Evolutionary conservation across 2,113 vertebrate genomes (phyloP), one percentile per base, ranked within the genome.

Genomic region (Edolisoma coerulescens): DNA sequence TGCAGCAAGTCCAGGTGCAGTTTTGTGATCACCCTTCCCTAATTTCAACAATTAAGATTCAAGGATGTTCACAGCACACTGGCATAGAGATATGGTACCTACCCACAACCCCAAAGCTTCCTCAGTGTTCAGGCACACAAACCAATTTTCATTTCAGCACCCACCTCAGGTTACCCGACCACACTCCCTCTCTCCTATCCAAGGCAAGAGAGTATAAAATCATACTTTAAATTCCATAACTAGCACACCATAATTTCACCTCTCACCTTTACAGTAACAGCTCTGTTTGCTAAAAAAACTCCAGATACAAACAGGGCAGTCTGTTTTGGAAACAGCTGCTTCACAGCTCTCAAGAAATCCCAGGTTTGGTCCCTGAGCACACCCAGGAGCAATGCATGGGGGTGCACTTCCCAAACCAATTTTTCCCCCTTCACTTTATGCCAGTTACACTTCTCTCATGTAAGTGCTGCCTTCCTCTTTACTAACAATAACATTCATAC

Each of bases 281-380:
- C 22, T 76, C 52, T 45, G 13, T 60, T 89, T 10, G 9, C 50
- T 63, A 24, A 11, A 79, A 64, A 82, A 59, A 21, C n/a, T 54
- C 54, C 12, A 54, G 49, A 59, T 10, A 49, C 0, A 3, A 91
- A 52, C 33, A 33, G 37, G 41, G 30, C 10, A 49, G n/a, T 7
- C 21, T 3, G 8, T 63, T 95, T 79, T 61, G 60, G 64, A 69
- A 93, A 76, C 8, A 28, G 54, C 33, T 42, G 6, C 6, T 89
- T 26, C 33, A 47, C 18, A 81, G 28, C 14, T 32, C 63, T 39
- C 56, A 78, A 33, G 67, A 69, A 90, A 69, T 16, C 22, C 41
- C 32, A 11, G 20, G 0, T 1, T 2, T 41, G 9, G 27, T 45
- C 37, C 21, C 41, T 8, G 10, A 64, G 39, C 35, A 42, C 1